These are phyloP conservation scores for Linepithema humile DNA, from an alignment of 1,140 invertebrate genomes.

Conservation along the genomic window DNA sequence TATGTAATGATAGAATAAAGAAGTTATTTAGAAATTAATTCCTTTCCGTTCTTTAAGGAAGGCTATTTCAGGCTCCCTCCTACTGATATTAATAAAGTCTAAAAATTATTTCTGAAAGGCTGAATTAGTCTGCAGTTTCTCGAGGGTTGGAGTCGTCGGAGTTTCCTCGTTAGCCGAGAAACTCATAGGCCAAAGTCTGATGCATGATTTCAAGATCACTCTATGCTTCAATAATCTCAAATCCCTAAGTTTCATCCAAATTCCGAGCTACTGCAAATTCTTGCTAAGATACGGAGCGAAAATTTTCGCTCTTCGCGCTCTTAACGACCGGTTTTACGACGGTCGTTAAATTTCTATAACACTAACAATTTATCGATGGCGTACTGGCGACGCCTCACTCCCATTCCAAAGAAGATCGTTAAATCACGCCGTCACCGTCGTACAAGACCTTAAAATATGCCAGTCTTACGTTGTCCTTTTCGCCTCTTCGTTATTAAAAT, in stretches of 20 bases:
- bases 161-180: constrained; percentile 19
- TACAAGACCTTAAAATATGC: constrained; percentile 23
- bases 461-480: neutral
- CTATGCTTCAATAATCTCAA: neutral
- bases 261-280: constrained; percentile 30
- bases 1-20: too few species aligned
- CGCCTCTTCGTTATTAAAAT: neutral
- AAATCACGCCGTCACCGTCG: constrained; percentile 13
- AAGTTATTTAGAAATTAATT: too few species aligned
- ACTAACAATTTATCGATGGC: constrained; percentile 11
- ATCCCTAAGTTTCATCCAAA: constrained; percentile 14
- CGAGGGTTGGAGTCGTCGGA: neutral
- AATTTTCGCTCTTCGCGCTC: constrained; percentile 26
- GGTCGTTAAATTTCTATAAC: constrained; percentile 35
- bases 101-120: neutral
- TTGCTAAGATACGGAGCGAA: constrained; percentile 18
- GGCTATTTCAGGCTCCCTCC: too few species aligned
- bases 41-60: too few species aligned
- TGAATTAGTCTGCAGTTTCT: constrained; percentile 11
- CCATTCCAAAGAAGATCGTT: constrained; percentile 17
- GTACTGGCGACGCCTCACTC: neutral
- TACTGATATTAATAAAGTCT: neutral
- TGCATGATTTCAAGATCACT: constrained; percentile 10
- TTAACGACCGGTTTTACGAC: constrained; percentile 46
- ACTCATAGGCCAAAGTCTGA: neutral